Evolutionary conservation across 2,888 invertebrate genomes (phyloP).

Genomic region (Xylota segnis): DNA sequence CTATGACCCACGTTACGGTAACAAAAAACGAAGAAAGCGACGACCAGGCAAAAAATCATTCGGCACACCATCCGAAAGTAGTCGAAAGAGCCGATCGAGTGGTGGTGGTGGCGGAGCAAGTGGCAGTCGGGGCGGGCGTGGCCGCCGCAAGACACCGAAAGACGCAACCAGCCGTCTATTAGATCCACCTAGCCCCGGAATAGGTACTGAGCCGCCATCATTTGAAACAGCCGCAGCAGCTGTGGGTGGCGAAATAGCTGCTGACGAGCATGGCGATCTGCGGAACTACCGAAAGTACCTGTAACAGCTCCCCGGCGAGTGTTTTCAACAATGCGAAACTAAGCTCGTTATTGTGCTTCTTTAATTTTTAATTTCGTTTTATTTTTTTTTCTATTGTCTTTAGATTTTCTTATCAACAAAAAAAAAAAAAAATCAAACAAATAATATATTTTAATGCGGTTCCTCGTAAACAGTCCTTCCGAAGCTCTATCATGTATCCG

Average conservation of each 20-base stretch:
- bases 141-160: constrained; percentile 81
- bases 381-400: constrained; percentile 29
- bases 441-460: constrained; percentile 61
- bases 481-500: constrained; percentile 48
- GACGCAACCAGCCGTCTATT: constrained; percentile 75
- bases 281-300: constrained; percentile 84
- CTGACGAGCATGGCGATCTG: constrained; percentile 82
- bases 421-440: constrained; percentile 15
- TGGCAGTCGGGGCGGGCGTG: constrained; percentile 81
- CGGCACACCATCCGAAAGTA: constrained; percentile 75
- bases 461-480: constrained; percentile 72
- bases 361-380: constrained; percentile 43
- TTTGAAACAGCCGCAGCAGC: constrained; percentile 84
- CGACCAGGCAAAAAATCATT: constrained; percentile 82
- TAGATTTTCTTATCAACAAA: constrained; percentile 30
- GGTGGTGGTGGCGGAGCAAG: constrained; percentile 78
- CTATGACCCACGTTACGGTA: constrained; percentile 88
- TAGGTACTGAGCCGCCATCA: constrained; percentile 83
- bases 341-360: constrained; percentile 59
- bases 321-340: constrained; percentile 54
- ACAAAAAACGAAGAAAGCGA: constrained; percentile 84
- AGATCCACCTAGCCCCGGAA: constrained; percentile 82
- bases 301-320: constrained; percentile 79
- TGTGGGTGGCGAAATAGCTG: constrained; percentile 80
- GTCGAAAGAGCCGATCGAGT: constrained; percentile 70